Evolutionary conservation across 1,140 invertebrate genomes (phyloP).

Genomic region (Mesaphorura yosii): DNA sequence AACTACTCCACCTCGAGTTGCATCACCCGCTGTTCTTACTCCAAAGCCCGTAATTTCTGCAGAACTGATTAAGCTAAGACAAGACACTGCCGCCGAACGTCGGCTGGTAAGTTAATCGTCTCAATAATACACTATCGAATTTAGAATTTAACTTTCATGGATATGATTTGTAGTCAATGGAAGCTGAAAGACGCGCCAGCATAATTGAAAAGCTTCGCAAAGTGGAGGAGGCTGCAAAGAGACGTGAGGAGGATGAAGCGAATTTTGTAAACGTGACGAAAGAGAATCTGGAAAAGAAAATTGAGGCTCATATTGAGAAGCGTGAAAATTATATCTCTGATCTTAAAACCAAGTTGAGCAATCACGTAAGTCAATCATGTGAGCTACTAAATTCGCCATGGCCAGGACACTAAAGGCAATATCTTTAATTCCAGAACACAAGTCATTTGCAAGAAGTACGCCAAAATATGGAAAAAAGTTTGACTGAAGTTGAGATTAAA

Average conservation of each 20-base stretch:
- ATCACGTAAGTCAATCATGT: constrained; percentile 43
- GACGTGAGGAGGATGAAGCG: constrained; percentile 71
- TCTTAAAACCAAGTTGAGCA: constrained; percentile 73
- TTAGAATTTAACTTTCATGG: constrained; percentile 1
- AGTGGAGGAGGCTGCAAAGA: constrained; percentile 78
- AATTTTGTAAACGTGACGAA: constrained; percentile 70
- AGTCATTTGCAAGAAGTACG: constrained; percentile 56
- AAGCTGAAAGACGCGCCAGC: constrained; percentile 67
- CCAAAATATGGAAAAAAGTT: constrained; percentile 45
- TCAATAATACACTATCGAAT: not conserved
- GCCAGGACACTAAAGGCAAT: not conserved
- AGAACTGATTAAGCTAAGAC: constrained; percentile 77
- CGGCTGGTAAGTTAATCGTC: constrained; percentile 52
- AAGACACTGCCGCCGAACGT: constrained; percentile 80
- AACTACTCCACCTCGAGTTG: constrained; percentile 48
- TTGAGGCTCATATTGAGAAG: constrained; percentile 76
- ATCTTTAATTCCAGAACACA: constrained; percentile 26
- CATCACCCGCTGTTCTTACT: constrained; percentile 40
- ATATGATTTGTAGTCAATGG: constrained; percentile 52
- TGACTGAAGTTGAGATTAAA: constrained; percentile 51
- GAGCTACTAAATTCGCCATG: not conserved
- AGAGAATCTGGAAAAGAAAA: constrained; percentile 75
- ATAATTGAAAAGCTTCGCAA: constrained; percentile 67
- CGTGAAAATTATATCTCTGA: constrained; percentile 76
- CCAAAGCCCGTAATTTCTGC: constrained; percentile 46